These are phyloP conservation scores for Bemisia tabaci DNA, from an alignment of 1,140 invertebrate genomes.

Conservation along the genomic window DNA sequence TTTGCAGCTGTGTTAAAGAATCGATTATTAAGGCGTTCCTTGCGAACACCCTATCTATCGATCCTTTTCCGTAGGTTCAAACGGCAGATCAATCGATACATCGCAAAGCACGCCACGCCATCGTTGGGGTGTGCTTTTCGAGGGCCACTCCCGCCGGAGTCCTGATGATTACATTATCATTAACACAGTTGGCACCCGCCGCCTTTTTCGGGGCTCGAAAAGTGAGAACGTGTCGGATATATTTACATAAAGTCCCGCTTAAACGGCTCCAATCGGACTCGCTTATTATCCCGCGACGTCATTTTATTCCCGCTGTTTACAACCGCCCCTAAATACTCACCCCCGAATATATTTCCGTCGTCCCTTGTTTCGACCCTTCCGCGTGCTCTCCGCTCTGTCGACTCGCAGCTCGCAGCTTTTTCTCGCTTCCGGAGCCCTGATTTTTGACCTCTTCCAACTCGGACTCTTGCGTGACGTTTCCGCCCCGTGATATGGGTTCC, in stretches of 20 bases:
- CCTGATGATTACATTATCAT: background rate
- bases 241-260: background rate
- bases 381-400: too few relatives aligned
- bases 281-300: too few relatives aligned
- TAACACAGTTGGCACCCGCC: background rate
- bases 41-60: too few relatives aligned
- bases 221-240: background rate
- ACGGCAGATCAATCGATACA: too few relatives aligned
- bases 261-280: background rate
- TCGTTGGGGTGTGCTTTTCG: too few relatives aligned
- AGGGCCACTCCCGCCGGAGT: constrained; percentile 9
- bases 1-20: too few relatives aligned
- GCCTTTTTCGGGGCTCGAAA: background rate
- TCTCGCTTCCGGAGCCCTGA: background rate
- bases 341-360: background rate
- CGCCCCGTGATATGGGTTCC: too few relatives aligned
- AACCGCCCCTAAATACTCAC: too few relatives aligned
- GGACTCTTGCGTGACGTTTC: too few relatives aligned
- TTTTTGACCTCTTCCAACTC: background rate
- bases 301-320: background rate
- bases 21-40: too few relatives aligned
- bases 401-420: background rate
- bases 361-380: background rate
- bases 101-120: too few relatives aligned
- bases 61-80: too few relatives aligned